Conservation (phyloP, 2,797 vertebrate species). For the Melopsittacus undulatus region DNA sequence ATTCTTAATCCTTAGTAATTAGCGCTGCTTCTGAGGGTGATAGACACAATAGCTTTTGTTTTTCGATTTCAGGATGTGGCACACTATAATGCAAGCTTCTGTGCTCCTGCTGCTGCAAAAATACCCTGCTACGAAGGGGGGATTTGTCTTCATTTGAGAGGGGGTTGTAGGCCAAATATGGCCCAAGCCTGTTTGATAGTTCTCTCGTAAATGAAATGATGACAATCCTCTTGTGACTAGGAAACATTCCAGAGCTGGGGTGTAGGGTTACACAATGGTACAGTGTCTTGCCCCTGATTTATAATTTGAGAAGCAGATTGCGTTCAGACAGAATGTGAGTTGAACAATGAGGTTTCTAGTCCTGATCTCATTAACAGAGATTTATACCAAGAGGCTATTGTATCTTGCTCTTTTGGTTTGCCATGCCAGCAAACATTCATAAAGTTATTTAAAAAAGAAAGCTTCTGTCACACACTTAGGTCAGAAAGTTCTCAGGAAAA, state of each 20-base stretch:
- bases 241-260: constrained; percentile 60
- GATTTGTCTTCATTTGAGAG: neutral
- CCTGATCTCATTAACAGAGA: constrained; percentile 69
- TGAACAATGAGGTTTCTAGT: constrained; percentile 68
- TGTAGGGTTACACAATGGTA: constrained; percentile 69
- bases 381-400: constrained; percentile 69
- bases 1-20: neutral
- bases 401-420: constrained; percentile 57
- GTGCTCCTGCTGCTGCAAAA: constrained; percentile 2
- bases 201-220: constrained; percentile 54
- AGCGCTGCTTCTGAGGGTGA: neutral
- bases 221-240: constrained; percentile 69
- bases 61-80: neutral
- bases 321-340: constrained; percentile 61
- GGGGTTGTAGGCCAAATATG: constrained; percentile 29
- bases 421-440: constrained; percentile 65
- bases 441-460: constrained; percentile 57
- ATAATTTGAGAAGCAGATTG: constrained; percentile 71
- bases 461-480: constrained; percentile 53
- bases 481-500: constrained; percentile 64
- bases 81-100: neutral
- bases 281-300: constrained; percentile 70
- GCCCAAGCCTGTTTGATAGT: constrained; percentile 39
- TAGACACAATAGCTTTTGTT: neutral
- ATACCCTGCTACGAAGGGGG: neutral